A percentile compares a stretch with the other conserved stretches of the same genome.
phyloP scores from a whole-genome alignment of 2,888 invertebrate species.

The Eupithecia dodoneata region DNA sequence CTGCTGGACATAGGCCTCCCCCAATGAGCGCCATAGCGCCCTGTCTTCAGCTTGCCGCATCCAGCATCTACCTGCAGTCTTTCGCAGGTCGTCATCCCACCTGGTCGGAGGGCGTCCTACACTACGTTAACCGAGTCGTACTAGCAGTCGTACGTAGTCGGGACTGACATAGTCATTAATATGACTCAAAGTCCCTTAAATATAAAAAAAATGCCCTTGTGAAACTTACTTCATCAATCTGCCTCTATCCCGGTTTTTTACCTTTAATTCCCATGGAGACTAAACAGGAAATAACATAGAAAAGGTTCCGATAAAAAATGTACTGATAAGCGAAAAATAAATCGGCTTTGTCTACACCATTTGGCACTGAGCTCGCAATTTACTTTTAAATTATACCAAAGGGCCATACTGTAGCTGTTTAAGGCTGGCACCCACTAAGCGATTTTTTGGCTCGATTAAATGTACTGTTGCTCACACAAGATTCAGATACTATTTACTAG shows the following conservation, averaged over 20 bases:
- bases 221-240: background rate
- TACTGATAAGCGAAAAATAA: slow-evolving; percentile 22
- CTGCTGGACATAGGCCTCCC: too few species aligned
- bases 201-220: background rate
- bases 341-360: slow-evolving; percentile 27
- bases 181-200: too few species aligned
- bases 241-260: background rate
- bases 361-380: slow-evolving; percentile 21
- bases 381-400: slow-evolving; percentile 22
- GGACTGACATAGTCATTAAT: too few species aligned
- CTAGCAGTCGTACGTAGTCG: too few species aligned
- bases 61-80: too few species aligned
- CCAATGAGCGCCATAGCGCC: too few species aligned
- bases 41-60: too few species aligned
- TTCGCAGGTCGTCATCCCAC: too few species aligned
- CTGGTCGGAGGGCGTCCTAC: too few species aligned
- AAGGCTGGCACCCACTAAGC: background rate
- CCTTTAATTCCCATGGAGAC: background rate
- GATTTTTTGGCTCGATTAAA: background rate
- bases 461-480: too few species aligned
- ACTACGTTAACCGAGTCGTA: too few species aligned
- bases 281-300: slow-evolving; percentile 1
- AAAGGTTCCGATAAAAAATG: slow-evolving; percentile 14
- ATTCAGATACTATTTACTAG: too few species aligned
- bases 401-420: slow-evolving; percentile 5